Evolutionary conservation across 2,113 vertebrate genomes (phyloP), one percentile per base, ranked within the genome.

Genomic region (Ophiodon elongatus): DNA sequence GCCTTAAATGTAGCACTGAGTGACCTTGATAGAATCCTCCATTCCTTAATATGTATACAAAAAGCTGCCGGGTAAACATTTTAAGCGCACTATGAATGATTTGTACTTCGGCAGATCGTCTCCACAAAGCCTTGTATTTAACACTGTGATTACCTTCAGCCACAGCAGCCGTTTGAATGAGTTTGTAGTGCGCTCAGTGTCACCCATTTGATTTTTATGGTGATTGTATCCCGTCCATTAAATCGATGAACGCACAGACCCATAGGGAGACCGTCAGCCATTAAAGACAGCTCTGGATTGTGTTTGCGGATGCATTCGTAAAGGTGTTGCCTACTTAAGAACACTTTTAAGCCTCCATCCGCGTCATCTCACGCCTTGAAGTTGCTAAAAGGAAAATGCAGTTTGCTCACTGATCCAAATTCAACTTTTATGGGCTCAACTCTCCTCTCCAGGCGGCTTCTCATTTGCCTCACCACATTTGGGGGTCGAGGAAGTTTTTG

Each of bases 351-450:
- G 37, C 35, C 41, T 75, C 59, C 69, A 45, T n/a, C 41, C n/a
- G 33, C 57, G 6, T 78, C 73, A 62, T 83, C 83, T 76, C 62
- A 47, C 74, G 27, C 59, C 62, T 23, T 72, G 41, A 88, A 70
- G 83, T 33, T 31, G 83, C 88, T 88, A 86, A 91, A 90, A 91
- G 89, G 65, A 89, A 92, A 91, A 80, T 35, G 73, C 63, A 19
- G 89, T 89, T 84, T 83, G 84, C 85, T 87, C 74, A 78, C 76
- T 86, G 80, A 90, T 85, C 80, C 80, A 27, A 83, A 68, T 70
- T 56, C 43, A 10, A 50, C 39, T 69, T 81, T 80, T 47, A 78
- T 23, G 52, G 35, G 50, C 43, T 27, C 14, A 15, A 31, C 74
- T 57, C 56, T 67, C 54, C 27, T 67, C 43, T 84, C 73, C 37